Percentiles rank a stretch among this genome's conserved stretches.
Evolutionary conservation across 2,113 vertebrate species (phyloP).

Genomic region (Lamprotornis superbus): DNA sequence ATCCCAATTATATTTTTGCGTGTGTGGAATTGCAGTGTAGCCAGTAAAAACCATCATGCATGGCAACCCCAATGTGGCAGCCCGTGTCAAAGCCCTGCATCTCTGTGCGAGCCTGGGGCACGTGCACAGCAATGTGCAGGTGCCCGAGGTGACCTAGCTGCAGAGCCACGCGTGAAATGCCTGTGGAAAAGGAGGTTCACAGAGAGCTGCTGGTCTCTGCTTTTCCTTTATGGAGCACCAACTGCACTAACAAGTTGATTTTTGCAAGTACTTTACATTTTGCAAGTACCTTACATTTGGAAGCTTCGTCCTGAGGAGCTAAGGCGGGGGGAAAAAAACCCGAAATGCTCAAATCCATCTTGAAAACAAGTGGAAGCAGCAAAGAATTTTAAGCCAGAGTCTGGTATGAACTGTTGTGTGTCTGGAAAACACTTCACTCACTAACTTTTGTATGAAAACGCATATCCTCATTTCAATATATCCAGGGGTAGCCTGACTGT

Average conservation of each 20-base stretch:
- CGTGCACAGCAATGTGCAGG: fast-evolving
- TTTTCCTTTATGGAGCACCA: fast-evolving
- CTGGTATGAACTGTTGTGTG: neutral
- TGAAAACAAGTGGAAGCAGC: neutral
- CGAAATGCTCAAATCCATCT: neutral
- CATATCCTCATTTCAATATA: neutral
- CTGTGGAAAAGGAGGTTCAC: neutral
- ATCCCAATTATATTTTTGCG: neutral
- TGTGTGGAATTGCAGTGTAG: neutral
- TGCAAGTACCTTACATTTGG: neutral
- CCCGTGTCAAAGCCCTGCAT: neutral
- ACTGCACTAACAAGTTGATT: neutral
- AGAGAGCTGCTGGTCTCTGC: neutral
- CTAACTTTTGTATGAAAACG: neutral
- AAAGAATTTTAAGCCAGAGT: neutral
- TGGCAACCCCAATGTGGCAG: neutral
- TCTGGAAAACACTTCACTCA: neutral
- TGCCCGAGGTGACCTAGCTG: neutral
- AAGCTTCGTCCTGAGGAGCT: neutral
- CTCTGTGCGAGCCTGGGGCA: fast-evolving
- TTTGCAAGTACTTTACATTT: neutral
- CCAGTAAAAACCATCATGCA: neutral
- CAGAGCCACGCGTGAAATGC: neutral
- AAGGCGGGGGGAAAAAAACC: fast-evolving
- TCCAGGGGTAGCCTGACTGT: neutral